phyloP scores from a whole-genome alignment of 1,140 invertebrate genomes.

The Atta texana region DNA sequence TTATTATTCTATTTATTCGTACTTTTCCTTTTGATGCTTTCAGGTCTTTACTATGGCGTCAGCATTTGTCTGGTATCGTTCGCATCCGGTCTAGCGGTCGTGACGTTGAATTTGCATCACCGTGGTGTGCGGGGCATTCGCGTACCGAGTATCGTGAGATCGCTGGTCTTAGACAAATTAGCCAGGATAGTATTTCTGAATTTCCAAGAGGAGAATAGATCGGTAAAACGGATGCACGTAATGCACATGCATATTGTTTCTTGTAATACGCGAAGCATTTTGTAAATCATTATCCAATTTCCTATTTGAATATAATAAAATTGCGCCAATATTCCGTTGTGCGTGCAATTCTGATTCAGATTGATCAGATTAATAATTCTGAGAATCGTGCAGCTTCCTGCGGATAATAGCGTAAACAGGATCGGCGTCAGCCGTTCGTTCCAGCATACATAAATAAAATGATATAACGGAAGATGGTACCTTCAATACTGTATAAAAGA shows the following conservation, averaged over 20 bases:
- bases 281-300: not conserved
- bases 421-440: not conserved
- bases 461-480: not conserved
- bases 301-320: slow-evolving; percentile 46
- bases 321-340: not conserved
- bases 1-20: not conserved
- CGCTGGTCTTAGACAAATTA: slow-evolving; percentile 89
- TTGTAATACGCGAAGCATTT: slow-evolving; percentile 30
- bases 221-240: slow-evolving; percentile 63
- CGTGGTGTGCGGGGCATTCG: slow-evolving; percentile 92
- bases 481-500: not conserved
- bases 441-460: not conserved
- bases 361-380: not conserved
- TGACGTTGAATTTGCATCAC: slow-evolving; percentile 95
- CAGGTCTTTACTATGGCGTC: slow-evolving; percentile 96
- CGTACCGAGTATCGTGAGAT: slow-evolving; percentile 90
- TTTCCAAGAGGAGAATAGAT: slow-evolving; percentile 78
- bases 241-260: slow-evolving; percentile 38
- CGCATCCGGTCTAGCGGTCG: slow-evolving; percentile 94
- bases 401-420: slow-evolving; percentile 1
- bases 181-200: slow-evolving; percentile 88
- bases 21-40: slow-evolving; percentile 10
- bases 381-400: slow-evolving; percentile 24
- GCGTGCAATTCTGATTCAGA: slow-evolving; percentile 6
- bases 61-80: slow-evolving; percentile 96